A percentile compares a stretch with the other conserved stretches of the same genome.
Evolutionary conservation across 2,888 invertebrate genomes (phyloP).

Genomic region (Neoaliturus tenellus): DNA sequence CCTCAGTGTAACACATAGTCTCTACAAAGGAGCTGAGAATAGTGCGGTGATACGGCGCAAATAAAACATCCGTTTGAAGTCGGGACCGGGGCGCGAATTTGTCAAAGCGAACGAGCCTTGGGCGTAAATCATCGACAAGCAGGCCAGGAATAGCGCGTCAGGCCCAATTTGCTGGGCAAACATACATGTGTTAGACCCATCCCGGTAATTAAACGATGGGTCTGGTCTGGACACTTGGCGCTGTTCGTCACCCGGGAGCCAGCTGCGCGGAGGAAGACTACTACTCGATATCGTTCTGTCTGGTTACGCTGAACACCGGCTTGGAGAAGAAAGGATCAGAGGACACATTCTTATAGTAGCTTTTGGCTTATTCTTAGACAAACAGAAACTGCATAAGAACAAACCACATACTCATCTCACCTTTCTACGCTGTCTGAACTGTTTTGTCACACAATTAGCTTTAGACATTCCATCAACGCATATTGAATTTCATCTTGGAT

Average conservation of each 20-base stretch:
- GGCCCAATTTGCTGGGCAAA: slow-evolving; percentile 47
- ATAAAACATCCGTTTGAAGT: slow-evolving; percentile 15
- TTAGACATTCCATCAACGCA: no score
- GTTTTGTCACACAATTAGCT: no score
- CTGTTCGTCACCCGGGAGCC: not conserved
- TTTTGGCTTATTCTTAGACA: no score
- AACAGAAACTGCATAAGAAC: no score
- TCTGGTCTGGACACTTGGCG: not conserved
- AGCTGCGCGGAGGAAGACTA: slow-evolving; percentile 1
- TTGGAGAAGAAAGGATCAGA: no score
- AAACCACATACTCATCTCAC: no score
- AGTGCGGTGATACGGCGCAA: slow-evolving; percentile 31
- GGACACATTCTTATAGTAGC: no score
- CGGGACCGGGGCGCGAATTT: slow-evolving; percentile 40
- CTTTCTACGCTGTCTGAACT: no score
- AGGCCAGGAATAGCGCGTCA: slow-evolving; percentile 43
- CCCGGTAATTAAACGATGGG: slow-evolving; percentile 35
- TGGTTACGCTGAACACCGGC: no score
- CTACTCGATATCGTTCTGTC: no score
- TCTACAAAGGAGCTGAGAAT: slow-evolving; percentile 42
- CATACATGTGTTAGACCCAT: slow-evolving; percentile 36
- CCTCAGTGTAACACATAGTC: slow-evolving; percentile 36
- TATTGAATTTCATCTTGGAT: no score
- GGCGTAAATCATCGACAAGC: slow-evolving; percentile 37
- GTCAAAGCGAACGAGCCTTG: slow-evolving; percentile 30